These are phyloP conservation scores for Pantala flavescens DNA, from an alignment of 1,140 invertebrate species.

Conservation along the genomic window DNA sequence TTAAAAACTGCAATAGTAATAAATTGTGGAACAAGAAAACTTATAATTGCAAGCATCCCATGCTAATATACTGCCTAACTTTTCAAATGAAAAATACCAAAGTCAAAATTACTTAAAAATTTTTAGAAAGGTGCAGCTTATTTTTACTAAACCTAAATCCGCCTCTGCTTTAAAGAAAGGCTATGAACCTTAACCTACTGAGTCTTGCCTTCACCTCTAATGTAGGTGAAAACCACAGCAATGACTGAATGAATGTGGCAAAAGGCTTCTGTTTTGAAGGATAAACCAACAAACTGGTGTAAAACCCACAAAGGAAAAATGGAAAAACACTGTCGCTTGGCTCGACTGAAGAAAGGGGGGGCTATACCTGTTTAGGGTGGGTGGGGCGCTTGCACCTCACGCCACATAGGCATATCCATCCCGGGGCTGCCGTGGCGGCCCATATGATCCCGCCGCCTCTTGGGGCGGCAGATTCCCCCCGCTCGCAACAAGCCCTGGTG, in stretches of 20 bases:
- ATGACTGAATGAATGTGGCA: neutral
- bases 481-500: neutral
- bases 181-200: too few species aligned
- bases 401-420: conserved; percentile 4
- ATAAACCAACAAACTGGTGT: neutral
- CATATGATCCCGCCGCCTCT: conserved; percentile 6
- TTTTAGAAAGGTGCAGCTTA: too few species aligned
- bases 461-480: conserved; percentile 4
- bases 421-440: neutral
- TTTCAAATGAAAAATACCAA: too few species aligned
- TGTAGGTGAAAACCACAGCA: too few species aligned
- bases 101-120: too few species aligned
- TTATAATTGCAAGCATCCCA: too few species aligned
- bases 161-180: too few species aligned
- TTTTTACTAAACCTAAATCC: too few species aligned
- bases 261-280: neutral
- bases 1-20: too few species aligned
- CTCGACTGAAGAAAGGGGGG: neutral
- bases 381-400: neutral
- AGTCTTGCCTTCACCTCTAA: too few species aligned
- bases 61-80: too few species aligned
- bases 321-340: neutral
- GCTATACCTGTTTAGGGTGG: conserved; percentile 4
- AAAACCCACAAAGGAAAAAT: conserved; percentile 10
- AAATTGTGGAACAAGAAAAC: too few species aligned